Base-by-base conservation (phyloP, 2,888 invertebrate genomes). In the Tanaodytes sp. region DNA sequence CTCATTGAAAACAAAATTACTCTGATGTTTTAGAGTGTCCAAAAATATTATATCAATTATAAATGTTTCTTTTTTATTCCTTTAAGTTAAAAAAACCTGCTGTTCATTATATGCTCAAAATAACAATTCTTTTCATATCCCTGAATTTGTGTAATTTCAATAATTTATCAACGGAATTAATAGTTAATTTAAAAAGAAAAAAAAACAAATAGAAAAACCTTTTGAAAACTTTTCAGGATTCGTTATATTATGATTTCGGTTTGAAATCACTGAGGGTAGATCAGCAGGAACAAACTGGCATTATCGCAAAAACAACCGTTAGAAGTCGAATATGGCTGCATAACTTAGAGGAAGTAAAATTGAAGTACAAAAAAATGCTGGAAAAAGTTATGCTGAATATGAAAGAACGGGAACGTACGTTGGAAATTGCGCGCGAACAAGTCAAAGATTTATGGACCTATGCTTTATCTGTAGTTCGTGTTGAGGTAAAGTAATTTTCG, bases 251-350 rank as follows among this genome's bases (percentile, higher is more conserved):
- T 74, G 90, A 91, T 43, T 88, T 88, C 0, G 88, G 91, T 2
- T 79, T 91, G 54, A 87, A 87, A 31, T 87, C 88, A 0, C 80
- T 91, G 43, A 87, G 88, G 74, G 77, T 87, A 1, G 91, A 92
- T 77, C 88, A 88, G 64, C 82, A 87, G 36, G 86, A 86, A 8
- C 91, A 91, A 82, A 88, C 89, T 39, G 88, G 88, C 75, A 88
- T 91, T 67, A 86, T 91, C 74, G 87, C 90, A 80, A 88, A 88
- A 16, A 89, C 90, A 0, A 90, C 90, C 0, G 87, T 89, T 76
- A 88, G 91, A 86, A 91, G 91, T 0, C 91, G 91, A 76, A 82
- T 91, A 1, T 91, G 90, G 0, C 88, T 89, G 74, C 91, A 91
- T 78, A 90, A 91, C 78, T 83, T 91, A 19, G 90, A 91, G 52